These are phyloP conservation scores for Clusia tigrina DNA, from an alignment of 2,888 invertebrate species.

Conservation along the genomic window DNA sequence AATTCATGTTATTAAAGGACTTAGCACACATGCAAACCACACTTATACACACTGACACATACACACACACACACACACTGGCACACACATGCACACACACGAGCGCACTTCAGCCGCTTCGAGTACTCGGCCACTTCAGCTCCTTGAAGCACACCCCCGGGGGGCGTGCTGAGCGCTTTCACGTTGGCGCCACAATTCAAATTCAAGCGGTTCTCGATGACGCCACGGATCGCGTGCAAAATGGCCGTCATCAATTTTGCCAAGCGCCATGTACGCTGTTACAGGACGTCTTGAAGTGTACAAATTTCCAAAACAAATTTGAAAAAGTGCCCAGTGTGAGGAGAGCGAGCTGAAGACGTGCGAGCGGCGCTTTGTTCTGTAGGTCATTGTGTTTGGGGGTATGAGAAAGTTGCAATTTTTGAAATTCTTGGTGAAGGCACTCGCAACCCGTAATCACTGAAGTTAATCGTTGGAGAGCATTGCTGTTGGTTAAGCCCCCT, in stretches of 20 bases:
- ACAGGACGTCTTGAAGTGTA: neutral
- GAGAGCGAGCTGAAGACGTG: neutral
- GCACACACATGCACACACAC: slow-evolving; percentile 7
- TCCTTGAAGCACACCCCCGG: neutral
- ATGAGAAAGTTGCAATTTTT: neutral
- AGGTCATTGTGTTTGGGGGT: neutral
- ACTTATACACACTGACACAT: neutral
- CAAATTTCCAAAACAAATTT: neutral
- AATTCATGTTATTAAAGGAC: slow-evolving; percentile 29
- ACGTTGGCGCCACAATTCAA: slow-evolving; percentile 12
- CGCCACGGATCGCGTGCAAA: slow-evolving; percentile 58
- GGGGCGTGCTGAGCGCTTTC: neutral
- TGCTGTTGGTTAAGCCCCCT: neutral
- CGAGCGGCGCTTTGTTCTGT: neutral
- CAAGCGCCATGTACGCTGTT: neutral
- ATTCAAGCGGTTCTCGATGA: slow-evolving; percentile 38
- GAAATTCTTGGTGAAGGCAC: slow-evolving; percentile 12
- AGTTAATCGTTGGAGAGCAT: slow-evolving; percentile 37
- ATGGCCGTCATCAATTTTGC: slow-evolving; percentile 52
- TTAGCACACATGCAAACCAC: slow-evolving; percentile 14
- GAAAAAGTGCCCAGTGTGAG: slow-evolving; percentile 3
- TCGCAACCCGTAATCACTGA: slow-evolving; percentile 45
- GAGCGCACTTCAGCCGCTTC: too few relatives aligned
- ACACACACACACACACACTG: slow-evolving; percentile 10
- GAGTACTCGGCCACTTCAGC: neutral